Conservation (phyloP, 2,797 vertebrate species). For the Hemitrygon akajei region DNA sequence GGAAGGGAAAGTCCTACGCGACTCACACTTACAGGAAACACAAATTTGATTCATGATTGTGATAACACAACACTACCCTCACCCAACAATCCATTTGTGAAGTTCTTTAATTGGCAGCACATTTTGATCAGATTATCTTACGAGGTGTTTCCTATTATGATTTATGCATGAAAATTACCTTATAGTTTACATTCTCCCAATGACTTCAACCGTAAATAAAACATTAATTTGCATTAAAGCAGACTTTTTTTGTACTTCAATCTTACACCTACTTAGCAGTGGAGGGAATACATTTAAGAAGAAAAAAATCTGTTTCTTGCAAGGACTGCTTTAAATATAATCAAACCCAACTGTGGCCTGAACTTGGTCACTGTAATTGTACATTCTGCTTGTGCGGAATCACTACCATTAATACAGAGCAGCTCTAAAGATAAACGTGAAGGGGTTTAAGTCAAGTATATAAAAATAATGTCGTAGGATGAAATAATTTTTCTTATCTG, state of each 20-base stretch:
- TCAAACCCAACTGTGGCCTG: neutral
- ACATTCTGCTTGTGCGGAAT: neutral
- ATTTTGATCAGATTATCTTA: neutral
- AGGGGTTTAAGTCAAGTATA: neutral
- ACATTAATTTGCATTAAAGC: neutral
- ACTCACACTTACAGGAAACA: too few relatives aligned
- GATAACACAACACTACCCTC: neutral
- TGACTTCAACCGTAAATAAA: neutral
- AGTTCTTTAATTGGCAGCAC: neutral
- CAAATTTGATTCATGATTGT: neutral
- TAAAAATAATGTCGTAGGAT: neutral
- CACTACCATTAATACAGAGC: neutral
- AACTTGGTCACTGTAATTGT: neutral
- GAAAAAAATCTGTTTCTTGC: neutral
- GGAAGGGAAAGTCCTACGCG: too few relatives aligned
- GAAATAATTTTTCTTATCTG: neutral
- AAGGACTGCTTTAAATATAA: neutral
- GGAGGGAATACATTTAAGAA: neutral
- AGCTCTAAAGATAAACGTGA: neutral
- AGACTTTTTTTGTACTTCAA: neutral
- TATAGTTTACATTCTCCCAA: neutral
- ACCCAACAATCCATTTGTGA: neutral
- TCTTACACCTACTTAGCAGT: neutral
- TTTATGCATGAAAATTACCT: neutral
- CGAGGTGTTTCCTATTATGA: neutral